Evolutionary conservation across 1,140 invertebrate genomes (phyloP).

Genomic region (Zaprionus ornatus): DNA sequence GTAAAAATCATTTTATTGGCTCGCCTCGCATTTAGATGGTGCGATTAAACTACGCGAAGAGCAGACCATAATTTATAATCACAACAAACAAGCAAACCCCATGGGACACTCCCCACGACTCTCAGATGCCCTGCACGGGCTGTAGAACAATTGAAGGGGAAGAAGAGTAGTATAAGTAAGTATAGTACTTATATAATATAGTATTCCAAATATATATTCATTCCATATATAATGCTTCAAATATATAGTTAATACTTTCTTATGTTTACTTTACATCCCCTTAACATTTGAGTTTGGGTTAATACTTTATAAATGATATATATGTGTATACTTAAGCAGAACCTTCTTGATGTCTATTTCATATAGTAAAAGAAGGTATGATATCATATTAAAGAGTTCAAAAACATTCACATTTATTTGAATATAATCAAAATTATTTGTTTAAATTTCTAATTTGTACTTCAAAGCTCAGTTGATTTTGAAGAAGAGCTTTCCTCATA

Average conservation of each 20-base stretch:
- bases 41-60: slow-evolving; percentile 53
- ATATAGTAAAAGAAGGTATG: too few species aligned
- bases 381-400: too few species aligned
- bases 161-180: too few species aligned
- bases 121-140: not conserved
- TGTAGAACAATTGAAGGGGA: not conserved
- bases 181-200: too few species aligned
- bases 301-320: not conserved
- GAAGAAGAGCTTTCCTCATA: too few species aligned
- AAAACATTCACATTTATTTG: too few species aligned
- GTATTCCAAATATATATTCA: not conserved
- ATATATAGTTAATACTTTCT: not conserved
- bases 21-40: slow-evolving; percentile 53
- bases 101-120: not conserved
- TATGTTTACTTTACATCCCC: not conserved
- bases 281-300: not conserved
- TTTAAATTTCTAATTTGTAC: too few species aligned
- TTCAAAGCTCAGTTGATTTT: too few species aligned
- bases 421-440: too few species aligned
- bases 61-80: slow-evolving; percentile 60
- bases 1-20: slow-evolving; percentile 64
- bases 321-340: not conserved
- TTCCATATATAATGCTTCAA: too few species aligned
- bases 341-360: too few species aligned
- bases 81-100: slow-evolving; percentile 27